phyloP scores from a whole-genome alignment of 2,113 vertebrate genomes.

The Gallinago undulata region DNA sequence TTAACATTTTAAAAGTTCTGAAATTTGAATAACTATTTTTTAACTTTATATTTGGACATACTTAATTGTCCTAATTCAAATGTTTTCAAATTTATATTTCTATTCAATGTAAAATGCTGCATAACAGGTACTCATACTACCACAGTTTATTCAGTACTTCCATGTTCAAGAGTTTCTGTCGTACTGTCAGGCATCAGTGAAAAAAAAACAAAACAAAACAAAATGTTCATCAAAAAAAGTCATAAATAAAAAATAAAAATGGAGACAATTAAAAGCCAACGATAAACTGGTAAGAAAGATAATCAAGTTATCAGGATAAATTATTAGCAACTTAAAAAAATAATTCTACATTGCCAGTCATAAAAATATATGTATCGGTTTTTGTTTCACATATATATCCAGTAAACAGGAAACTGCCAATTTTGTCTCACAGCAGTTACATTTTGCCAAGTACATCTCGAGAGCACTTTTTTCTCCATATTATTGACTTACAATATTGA shows the following conservation, averaged over 20 bases:
- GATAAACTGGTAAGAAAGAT: neutral
- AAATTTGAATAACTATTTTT: neutral
- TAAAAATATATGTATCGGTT: neutral
- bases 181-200: neutral
- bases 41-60: neutral
- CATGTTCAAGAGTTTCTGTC: neutral
- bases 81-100: neutral
- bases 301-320: neutral
- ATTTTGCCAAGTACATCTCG: neutral
- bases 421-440: neutral
- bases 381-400: neutral
- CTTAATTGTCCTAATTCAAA: neutral
- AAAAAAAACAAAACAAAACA: neutral
- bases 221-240: neutral
- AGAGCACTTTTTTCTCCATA: neutral
- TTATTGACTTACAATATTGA: neutral
- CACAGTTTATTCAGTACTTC: neutral
- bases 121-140: neutral
- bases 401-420: neutral
- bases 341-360: neutral
- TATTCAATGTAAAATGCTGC: neutral
- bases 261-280: neutral
- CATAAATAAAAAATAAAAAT: neutral
- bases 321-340: neutral
- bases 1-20: neutral